Evolutionary conservation across 2,888 invertebrate genomes (phyloP), one percentile per base, ranked within the genome.

Genomic region (Cantharis nigra): DNA sequence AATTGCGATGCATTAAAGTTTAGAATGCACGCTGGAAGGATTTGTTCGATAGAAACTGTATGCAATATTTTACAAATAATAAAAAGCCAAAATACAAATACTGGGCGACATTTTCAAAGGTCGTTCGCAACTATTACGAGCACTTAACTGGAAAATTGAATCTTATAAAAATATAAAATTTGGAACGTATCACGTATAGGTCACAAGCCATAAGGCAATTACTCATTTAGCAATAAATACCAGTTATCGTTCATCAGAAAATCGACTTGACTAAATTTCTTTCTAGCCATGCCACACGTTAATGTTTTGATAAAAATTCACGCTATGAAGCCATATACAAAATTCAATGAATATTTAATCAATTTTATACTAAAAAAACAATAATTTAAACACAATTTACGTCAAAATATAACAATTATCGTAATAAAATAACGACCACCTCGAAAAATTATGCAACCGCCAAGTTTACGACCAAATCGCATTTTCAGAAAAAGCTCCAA

Each of bases 141-240:
- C 75, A 70, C 64, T 65, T 75, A 75, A 70, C 63, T 75, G 75
- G 70, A 75, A 75, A 75, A 75, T 75, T 75, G 75, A 70, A 70
- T 63, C 20, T 75, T 71, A 30, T 63, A 74, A 70, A 73, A 73
- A 63, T 74, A 74, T 23, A 67, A 73, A 73, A 73, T 73, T 73
- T 62, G 69, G 74, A 74, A 74, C 74, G 63, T 74, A 74, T 74
- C 64, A 26, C 71, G 70, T 71, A 71, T 70, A 75, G 75, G 75
- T 74, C 74, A 75, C 75, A 65, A 71, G 71, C 65, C 71, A 70
- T 16, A 49, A 49, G 67, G 74, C 74, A 74, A 74, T 74, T 74
- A 69, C 70, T 74, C 74, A 74, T 70, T 74, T 74, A 70, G 74
- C 69, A 74, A 74, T 74, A 74, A 74, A 74, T 74, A 74, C 74